Evolutionary conservation across 2,888 invertebrate species (phyloP).

Genomic region (Augochlorella aurata): DNA sequence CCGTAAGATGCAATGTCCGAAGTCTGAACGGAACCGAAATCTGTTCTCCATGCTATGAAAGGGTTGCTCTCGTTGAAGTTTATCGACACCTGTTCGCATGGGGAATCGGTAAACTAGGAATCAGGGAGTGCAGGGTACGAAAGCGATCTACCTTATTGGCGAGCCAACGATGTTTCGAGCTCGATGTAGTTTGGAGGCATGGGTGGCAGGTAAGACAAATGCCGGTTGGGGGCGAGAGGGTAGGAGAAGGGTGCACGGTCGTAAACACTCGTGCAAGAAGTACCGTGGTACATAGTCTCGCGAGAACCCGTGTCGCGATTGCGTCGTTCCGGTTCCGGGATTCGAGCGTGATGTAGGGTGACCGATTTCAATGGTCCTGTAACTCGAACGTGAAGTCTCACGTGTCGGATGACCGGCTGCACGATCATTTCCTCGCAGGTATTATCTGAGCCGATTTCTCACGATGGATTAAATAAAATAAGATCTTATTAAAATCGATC

Average conservation of each 20-base stretch:
- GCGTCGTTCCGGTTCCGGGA: conserved; percentile 36
- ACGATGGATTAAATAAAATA: neutral
- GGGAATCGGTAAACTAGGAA: neutral
- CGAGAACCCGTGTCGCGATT: conserved; percentile 68
- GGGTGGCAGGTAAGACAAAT: conserved; percentile 46
- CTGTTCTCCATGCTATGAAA: no score
- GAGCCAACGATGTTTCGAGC: neutral
- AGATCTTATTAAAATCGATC: neutral
- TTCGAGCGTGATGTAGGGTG: conserved; percentile 12
- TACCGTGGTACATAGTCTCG: conserved; percentile 67
- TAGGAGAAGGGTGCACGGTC: conserved; percentile 40
- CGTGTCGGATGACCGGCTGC: neutral
- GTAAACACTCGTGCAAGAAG: conserved; percentile 63
- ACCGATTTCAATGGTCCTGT: neutral
- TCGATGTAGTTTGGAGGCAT: conserved; percentile 34
- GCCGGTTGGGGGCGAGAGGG: conserved; percentile 12
- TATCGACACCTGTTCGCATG: neutral
- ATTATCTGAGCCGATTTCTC: neutral
- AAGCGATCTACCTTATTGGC: neutral
- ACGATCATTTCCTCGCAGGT: neutral
- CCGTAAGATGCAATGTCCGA: no score
- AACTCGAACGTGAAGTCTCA: neutral
- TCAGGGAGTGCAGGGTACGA: neutral
- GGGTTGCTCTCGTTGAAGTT: no score
- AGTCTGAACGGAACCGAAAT: no score